Evolutionary conservation across 2,113 vertebrate species (phyloP).

Genomic region (Fregetta grallaria): DNA sequence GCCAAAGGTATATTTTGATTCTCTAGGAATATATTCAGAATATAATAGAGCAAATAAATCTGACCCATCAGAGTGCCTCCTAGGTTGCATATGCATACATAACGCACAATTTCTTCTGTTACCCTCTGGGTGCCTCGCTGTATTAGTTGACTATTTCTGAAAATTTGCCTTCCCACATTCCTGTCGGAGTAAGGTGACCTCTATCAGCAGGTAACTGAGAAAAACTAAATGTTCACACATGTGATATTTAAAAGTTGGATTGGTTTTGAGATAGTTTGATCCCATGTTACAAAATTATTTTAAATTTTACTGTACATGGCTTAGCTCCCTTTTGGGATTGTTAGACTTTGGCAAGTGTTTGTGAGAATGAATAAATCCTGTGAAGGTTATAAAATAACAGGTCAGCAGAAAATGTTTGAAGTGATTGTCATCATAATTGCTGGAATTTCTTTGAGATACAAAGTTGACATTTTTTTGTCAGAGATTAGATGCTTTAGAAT

Average conservation of each 20-base stretch:
- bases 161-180: not conserved
- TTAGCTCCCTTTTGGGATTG: not conserved
- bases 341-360: not conserved
- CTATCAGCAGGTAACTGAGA: not conserved
- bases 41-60: not conserved
- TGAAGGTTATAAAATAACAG: not conserved
- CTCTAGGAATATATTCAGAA: not conserved
- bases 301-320: not conserved
- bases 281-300: not conserved
- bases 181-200: not conserved
- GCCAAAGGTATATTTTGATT: not conserved
- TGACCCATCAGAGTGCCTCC: not conserved
- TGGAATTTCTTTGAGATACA: not conserved
- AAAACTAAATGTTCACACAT: not conserved
- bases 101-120: not conserved
- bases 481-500: not conserved
- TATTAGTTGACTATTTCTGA: not conserved
- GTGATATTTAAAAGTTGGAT: not conserved
- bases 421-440: not conserved
- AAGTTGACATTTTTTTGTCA: not conserved
- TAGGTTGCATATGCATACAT: not conserved
- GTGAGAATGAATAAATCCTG: not conserved
- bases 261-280: not conserved
- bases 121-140: fast-evolving
- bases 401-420: not conserved